These are phyloP conservation scores for Cacatua alba DNA, from an alignment of 2,113 vertebrate species.

Conservation along the genomic window DNA sequence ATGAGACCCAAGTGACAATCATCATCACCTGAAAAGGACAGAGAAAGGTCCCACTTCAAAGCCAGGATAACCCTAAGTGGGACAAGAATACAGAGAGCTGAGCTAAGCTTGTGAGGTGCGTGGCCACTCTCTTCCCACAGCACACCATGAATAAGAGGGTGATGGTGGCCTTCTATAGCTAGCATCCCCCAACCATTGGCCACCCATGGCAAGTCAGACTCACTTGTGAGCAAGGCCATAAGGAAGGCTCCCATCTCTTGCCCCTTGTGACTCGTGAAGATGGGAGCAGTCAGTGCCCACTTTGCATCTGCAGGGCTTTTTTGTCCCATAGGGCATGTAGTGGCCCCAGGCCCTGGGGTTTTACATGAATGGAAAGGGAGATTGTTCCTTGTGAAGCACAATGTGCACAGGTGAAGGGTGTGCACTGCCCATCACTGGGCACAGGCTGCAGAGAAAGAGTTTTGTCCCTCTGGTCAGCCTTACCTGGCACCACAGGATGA, in stretches of 20 bases:
- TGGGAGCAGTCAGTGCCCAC: neutral
- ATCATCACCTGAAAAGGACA: neutral
- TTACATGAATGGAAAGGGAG: neutral
- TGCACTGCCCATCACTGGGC: neutral
- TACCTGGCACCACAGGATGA: neutral
- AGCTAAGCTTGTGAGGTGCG: neutral
- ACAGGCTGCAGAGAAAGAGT: neutral
- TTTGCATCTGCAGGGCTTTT: neutral
- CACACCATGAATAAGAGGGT: neutral
- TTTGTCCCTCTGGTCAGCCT: neutral
- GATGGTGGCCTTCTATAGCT: neutral
- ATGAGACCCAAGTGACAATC: neutral
- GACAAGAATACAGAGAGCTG: neutral
- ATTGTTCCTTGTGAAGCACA: neutral
- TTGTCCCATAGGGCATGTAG: rapidly evolving
- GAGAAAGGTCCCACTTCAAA: neutral
- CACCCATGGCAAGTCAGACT: neutral
- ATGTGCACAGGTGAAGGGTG: neutral
- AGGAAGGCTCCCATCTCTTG: neutral
- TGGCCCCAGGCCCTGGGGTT: neutral
- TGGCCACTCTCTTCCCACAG: neutral
- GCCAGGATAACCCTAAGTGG: neutral
- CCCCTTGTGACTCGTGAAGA: neutral
- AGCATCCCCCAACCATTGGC: neutral
- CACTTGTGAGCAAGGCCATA: neutral